Conservation (phyloP, 2,113 vertebrate species). For the Prunella fulvescens region DNA sequence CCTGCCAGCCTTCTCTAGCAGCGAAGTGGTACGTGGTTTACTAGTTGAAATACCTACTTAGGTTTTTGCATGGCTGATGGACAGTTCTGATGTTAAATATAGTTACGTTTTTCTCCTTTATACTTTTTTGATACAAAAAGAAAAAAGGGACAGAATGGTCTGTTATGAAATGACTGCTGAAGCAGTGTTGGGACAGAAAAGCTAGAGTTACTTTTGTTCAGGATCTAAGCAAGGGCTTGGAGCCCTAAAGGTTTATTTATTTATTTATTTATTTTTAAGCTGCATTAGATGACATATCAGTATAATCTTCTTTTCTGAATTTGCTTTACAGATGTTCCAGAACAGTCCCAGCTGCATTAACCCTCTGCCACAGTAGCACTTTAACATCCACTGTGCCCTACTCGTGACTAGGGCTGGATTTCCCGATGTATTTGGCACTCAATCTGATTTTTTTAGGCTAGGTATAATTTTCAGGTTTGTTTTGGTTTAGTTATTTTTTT, state of each 20-base stretch:
- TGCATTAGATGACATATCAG: neutral
- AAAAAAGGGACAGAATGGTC: fast-evolving
- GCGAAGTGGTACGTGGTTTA: fast-evolving
- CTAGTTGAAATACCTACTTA: neutral
- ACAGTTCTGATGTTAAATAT: neutral
- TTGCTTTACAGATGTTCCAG: neutral
- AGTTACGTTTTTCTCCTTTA: neutral
- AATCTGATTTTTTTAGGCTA: neutral
- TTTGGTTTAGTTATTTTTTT: neutral
- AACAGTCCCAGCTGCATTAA: neutral
- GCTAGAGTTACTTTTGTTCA: neutral
- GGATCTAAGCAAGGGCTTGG: neutral
- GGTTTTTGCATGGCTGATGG: fast-evolving
- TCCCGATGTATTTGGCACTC: neutral
- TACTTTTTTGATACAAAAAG: neutral
- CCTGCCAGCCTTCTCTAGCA: neutral
- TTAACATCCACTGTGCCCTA: neutral
- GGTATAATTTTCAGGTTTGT: neutral
- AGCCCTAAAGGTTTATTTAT: neutral
- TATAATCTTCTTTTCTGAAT: neutral
- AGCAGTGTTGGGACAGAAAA: neutral
- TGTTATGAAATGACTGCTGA: neutral
- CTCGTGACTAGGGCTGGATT: neutral
- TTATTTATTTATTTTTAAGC: neutral
- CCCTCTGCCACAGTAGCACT: neutral